Base-by-base conservation (phyloP, 2,888 invertebrate genomes). In the Ectropis crepuscularia region DNA sequence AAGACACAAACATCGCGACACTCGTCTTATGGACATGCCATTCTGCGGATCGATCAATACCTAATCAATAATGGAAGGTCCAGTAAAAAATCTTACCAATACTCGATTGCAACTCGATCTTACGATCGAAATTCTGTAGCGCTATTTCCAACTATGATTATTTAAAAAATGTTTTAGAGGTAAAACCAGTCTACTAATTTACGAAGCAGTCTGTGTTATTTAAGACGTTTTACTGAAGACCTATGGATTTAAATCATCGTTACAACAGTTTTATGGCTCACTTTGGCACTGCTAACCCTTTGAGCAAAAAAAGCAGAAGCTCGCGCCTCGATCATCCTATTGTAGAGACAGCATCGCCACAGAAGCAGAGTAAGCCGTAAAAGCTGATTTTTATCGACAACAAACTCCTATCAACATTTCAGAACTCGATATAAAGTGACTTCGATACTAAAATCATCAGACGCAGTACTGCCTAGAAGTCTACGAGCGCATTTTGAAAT, bases 361-460 rank as follows among this genome's bases (percentile, higher is more conserved):
- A 89, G 90, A 87, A 86, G 86, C 91, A 89, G 87, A 91, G 92
- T 90, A 89, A 91, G 90, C 91, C 92, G 83, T 90, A 89, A 89
- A 90, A 88, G 86, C 87, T 88, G 90, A 86, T 80, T 77, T 75
- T 76, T 76, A 75, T 81, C 76, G 76, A 75, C 79, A 81, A 81
- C 77, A 74, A 77, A 74, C 73, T 79, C 72, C 72, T 74, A 71
- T 76, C 71, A 69, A 74, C 70, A 75, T 72, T 53, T 69, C 64
- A 67, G 73, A 74, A 76, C 76, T 76, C 74, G 73, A 59, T 61
- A 48, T 79, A 72, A 76, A 71, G 73, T 74, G 65, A 76, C 71
- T 74, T 74, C 73, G 66, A 46, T 63, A 68, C 69, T 69, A 71
- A 65, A 70, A 68, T 72, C 71, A 74, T 74, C 73, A 61, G 72